phyloP scores from a whole-genome alignment of 2,888 invertebrate species.

The Flexamia atlantica region DNA sequence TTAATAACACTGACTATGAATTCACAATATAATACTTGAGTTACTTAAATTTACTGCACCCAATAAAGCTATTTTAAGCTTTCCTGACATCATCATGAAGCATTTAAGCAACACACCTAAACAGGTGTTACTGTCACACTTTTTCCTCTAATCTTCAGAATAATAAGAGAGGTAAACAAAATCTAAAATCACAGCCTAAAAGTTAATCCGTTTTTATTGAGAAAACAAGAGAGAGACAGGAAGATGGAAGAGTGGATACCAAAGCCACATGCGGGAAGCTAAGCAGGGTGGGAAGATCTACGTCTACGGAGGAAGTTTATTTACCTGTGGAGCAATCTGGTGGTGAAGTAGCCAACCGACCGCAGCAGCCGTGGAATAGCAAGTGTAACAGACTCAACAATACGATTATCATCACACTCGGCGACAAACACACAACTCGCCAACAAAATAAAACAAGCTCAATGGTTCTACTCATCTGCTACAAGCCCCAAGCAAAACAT shows the following conservation, averaged over 20 bases:
- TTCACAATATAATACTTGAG: too few species aligned
- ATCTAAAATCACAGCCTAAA: neutral
- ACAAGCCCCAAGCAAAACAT: conserved; percentile 29
- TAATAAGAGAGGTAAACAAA: too few species aligned
- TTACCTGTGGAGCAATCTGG: conserved; percentile 38
- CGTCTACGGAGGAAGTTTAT: conserved; percentile 34
- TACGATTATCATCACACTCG: conserved; percentile 45
- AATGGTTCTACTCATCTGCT: neutral
- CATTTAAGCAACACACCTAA: too few species aligned
- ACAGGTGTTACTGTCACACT: too few species aligned
- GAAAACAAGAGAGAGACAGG: conserved; percentile 19
- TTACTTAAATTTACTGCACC: too few species aligned
- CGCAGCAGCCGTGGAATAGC: conserved; percentile 19
- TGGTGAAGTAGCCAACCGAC: neutral
- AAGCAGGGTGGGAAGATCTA: conserved; percentile 49
- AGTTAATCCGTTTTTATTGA: conserved; percentile 57
- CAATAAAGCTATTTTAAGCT: too few species aligned
- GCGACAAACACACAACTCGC: conserved; percentile 23
- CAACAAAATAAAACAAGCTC: conserved; percentile 29
- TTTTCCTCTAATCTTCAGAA: too few species aligned
- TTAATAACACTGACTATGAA: too few species aligned
- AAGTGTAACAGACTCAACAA: conserved; percentile 48
- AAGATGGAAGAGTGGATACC: conserved; percentile 19
- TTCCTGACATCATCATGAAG: too few species aligned
- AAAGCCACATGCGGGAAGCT: conserved; percentile 58